Evolutionary conservation across 30 jellyfish, hydroid and myxozoan species (phyloP).

Genomic region (Aurelia sp.): DNA sequence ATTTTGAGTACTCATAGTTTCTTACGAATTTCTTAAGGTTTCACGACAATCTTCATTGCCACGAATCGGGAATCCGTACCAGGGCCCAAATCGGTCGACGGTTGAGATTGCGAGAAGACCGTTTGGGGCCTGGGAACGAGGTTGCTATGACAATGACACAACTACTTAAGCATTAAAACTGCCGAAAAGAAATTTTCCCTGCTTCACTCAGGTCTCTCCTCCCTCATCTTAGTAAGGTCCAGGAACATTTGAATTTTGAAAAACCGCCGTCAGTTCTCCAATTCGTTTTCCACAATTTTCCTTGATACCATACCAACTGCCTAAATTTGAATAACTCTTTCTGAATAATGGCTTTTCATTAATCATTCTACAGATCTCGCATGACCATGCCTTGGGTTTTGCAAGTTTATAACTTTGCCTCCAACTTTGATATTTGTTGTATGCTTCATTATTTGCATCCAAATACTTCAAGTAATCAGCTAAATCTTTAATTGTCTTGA

Average conservation of each 20-base stretch:
- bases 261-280: slow-evolving; percentile 29
- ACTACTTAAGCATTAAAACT: no score
- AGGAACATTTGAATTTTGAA: slow-evolving; percentile 72
- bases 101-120: no score
- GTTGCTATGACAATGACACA: no score
- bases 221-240: slow-evolving; percentile 65
- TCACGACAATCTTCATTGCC: no score
- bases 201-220: no score
- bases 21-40: no score
- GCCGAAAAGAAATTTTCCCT: no score
- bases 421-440: slow-evolving; percentile 78
- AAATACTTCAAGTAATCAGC: slow-evolving; percentile 70
- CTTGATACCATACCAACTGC: slow-evolving; percentile 76
- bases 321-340: slow-evolving; percentile 69
- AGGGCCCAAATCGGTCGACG: no score
- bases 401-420: slow-evolving; percentile 67
- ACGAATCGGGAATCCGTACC: no score
- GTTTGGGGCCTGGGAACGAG: no score
- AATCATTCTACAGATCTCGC: slow-evolving; percentile 82
- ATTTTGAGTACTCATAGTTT: no score
- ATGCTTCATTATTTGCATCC: slow-evolving; percentile 85
- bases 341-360: slow-evolving; percentile 27
- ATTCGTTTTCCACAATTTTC: slow-evolving; percentile 78
- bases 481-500: slow-evolving; percentile 76
- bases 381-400: slow-evolving; percentile 87